Percentiles rank a stretch among this genome's conserved stretches.
phyloP scores from a whole-genome alignment of 2,113 vertebrate genomes.

The Melozone crissalis region DNA sequence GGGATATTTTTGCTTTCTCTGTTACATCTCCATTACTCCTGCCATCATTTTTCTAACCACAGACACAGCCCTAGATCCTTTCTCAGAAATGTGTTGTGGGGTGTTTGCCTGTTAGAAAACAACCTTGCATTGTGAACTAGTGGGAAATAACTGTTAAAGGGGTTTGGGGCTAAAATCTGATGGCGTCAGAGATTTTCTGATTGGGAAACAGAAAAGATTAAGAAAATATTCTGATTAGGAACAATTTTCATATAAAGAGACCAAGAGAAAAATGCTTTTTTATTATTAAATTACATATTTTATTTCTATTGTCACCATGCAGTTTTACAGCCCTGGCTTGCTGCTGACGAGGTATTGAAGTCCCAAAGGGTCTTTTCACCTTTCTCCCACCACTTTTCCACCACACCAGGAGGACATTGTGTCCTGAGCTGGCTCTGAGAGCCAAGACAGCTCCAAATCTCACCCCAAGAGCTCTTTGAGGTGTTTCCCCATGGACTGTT shows the following conservation, averaged over 20 bases:
- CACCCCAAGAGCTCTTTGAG: background rate
- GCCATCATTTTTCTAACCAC: background rate
- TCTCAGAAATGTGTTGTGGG: background rate
- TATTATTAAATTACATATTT: background rate
- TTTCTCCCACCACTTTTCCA: background rate
- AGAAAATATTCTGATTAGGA: background rate
- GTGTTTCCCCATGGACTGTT: background rate
- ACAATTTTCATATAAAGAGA: background rate
- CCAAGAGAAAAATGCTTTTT: background rate
- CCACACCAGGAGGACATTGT: fast-evolving
- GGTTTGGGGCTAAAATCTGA: background rate
- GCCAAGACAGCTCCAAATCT: background rate
- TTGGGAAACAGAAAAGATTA: background rate
- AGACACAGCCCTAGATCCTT: background rate
- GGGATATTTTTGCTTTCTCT: background rate
- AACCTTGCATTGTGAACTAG: background rate
- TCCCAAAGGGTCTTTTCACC: background rate
- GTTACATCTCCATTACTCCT: background rate
- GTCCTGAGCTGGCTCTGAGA: background rate
- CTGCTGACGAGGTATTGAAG: background rate
- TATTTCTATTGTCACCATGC: background rate
- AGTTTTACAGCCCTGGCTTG: background rate
- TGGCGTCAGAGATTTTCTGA: background rate
- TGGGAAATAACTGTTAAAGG: background rate
- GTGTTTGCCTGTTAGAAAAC: background rate